Evolutionary conservation across 2,113 vertebrate species (phyloP).

Genomic region (Octodon degus): DNA sequence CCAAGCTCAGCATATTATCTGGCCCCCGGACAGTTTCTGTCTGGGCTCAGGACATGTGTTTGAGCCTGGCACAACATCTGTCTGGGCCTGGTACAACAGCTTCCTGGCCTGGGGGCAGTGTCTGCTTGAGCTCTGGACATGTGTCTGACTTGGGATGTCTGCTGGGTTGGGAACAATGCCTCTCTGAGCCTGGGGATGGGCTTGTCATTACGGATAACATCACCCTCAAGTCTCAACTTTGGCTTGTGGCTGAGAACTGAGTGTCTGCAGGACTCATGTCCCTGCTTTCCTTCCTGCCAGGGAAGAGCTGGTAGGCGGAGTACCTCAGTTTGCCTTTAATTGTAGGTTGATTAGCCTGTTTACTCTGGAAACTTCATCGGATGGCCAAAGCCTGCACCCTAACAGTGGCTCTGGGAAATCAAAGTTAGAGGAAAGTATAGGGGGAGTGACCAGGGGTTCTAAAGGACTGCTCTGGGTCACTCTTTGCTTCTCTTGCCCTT

Average conservation of each 20-base stretch:
- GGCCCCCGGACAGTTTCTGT: conserved; percentile 74
- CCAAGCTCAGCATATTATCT: conserved; percentile 69
- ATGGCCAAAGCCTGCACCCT: neutral
- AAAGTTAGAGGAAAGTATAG: neutral
- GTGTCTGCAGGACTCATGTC: neutral
- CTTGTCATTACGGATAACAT: conserved; percentile 71
- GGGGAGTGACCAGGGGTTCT: neutral
- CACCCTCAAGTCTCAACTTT: conserved; percentile 42
- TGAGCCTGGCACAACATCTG: conserved; percentile 75
- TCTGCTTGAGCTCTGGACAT: conserved; percentile 72
- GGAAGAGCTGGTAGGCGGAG: neutral
- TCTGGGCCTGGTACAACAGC: conserved; percentile 64
- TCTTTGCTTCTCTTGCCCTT: neutral
- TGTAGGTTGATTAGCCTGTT: neutral
- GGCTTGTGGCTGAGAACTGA: conserved; percentile 39
- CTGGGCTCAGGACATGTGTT: conserved; percentile 69
- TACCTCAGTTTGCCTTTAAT: conserved; percentile 45
- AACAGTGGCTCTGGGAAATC: neutral
- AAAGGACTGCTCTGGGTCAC: neutral
- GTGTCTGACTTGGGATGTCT: conserved; percentile 69
- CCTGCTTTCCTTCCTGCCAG: neutral
- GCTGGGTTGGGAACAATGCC: conserved; percentile 65
- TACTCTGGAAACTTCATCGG: neutral
- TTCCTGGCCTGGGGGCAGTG: conserved; percentile 72
- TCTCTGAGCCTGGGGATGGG: conserved; percentile 66